These are phyloP conservation scores for Myotis planiceps DNA, from an alignment of 2,797 vertebrate genomes.

Conservation along the genomic window DNA sequence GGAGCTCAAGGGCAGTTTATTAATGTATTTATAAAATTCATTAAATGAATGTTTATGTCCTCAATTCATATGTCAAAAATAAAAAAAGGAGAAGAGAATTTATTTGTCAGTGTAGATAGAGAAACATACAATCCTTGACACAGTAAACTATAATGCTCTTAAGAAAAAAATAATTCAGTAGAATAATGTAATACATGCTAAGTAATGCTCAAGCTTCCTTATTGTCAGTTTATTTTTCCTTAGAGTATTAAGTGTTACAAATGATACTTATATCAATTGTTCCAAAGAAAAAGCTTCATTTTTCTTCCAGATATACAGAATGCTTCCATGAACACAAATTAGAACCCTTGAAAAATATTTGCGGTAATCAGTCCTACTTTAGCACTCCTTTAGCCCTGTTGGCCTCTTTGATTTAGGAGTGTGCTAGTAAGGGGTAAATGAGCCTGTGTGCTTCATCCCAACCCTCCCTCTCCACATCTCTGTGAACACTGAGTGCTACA, in stretches of 20 bases:
- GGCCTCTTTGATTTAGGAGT: neutral
- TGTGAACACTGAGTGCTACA: neutral
- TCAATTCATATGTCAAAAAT: neutral
- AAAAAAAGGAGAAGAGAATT: neutral
- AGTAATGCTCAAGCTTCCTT: neutral
- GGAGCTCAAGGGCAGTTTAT: neutral
- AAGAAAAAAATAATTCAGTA: neutral
- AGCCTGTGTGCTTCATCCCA: neutral
- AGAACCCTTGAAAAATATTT: constrained; percentile 47
- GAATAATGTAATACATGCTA: constrained; percentile 34
- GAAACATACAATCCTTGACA: constrained; percentile 4
- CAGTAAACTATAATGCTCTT: neutral
- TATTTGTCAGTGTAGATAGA: neutral
- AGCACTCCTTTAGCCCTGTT: neutral
- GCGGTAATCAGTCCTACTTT: constrained; percentile 6
- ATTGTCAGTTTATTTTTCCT: constrained; percentile 46
- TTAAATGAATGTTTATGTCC: neutral
- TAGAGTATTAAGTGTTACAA: constrained; percentile 40
- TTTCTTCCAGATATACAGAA: constrained; percentile 37
- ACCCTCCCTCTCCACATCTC: neutral
- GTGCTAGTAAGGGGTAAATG: neutral
- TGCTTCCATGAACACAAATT: constrained; percentile 39
- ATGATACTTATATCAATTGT: constrained; percentile 62
- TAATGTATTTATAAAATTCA: constrained; percentile 20
- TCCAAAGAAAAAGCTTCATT: constrained; percentile 38